phyloP scores from a whole-genome alignment of 2,888 invertebrate species.

The Himalopsyche tibetana region DNA sequence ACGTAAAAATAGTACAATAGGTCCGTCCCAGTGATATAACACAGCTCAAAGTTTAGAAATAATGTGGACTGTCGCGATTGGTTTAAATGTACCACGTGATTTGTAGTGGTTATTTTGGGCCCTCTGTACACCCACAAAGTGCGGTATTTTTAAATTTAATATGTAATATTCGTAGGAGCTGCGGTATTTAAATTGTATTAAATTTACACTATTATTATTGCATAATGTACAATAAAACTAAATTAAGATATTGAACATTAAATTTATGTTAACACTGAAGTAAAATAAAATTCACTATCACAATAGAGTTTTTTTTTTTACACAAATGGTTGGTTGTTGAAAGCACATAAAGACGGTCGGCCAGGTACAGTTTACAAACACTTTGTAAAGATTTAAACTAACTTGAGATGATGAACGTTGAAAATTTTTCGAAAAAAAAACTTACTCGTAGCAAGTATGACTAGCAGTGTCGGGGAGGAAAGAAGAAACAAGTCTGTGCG shows the following conservation, averaged over 20 bases:
- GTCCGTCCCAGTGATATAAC: constrained; percentile 66
- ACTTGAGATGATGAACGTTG: constrained; percentile 55
- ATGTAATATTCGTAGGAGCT: constrained; percentile 66
- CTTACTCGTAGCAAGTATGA: constrained; percentile 67
- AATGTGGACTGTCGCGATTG: constrained; percentile 77
- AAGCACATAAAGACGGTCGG: constrained; percentile 48
- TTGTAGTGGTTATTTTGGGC: constrained; percentile 73
- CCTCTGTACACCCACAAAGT: constrained; percentile 75
- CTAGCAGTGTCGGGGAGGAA: constrained; percentile 78
- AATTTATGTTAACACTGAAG: constrained; percentile 50
- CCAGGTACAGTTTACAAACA: constrained; percentile 44
- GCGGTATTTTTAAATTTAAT: constrained; percentile 77
- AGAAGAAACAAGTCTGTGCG: constrained; percentile 75
- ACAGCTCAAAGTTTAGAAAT: constrained; percentile 68
- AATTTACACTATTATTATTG: constrained; percentile 44
- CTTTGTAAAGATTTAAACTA: constrained; percentile 47
- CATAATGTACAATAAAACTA: constrained; percentile 41
- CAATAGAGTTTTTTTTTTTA: constrained; percentile 47
- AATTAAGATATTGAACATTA: background rate
- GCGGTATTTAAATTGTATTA: constrained; percentile 45
- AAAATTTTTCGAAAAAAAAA: constrained; percentile 73
- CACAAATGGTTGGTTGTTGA: constrained; percentile 51
- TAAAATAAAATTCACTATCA: constrained; percentile 53
- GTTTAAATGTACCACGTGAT: constrained; percentile 76
- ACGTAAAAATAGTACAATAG: constrained; percentile 31